A percentile compares a stretch with the other conserved stretches of the same genome.
phyloP scores from a whole-genome alignment of 1,140 invertebrate species.

The Trichonephila clavipes region DNA sequence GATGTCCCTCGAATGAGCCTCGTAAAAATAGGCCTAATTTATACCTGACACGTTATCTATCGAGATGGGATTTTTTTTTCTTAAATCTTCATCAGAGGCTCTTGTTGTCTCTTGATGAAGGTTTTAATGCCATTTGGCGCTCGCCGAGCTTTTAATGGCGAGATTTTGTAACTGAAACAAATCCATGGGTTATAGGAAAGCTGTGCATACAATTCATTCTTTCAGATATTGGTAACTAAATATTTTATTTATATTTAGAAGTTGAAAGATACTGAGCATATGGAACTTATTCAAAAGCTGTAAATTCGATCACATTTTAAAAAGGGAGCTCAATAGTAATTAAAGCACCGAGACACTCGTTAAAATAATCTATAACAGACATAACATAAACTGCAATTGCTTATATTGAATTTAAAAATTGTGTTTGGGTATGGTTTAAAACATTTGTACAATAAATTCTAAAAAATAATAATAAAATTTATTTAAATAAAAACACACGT shows the following conservation, averaged over 20 bases:
- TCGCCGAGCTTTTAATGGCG: slow-evolving; percentile 38
- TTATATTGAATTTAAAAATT: too few species aligned
- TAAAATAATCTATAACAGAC: too few species aligned
- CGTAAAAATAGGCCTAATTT: slow-evolving; percentile 76
- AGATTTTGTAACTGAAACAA: slow-evolving; percentile 30
- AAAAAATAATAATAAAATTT: too few species aligned
- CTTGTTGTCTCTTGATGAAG: slow-evolving; percentile 54
- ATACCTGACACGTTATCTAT: slow-evolving; percentile 75
- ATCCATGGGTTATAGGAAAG: background rate
- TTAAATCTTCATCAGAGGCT: slow-evolving; percentile 42
- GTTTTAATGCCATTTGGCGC: slow-evolving; percentile 59
- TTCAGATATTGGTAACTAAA: background rate
- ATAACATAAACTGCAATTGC: too few species aligned
- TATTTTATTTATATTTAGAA: background rate
- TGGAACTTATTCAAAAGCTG: background rate
- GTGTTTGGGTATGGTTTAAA: too few species aligned
- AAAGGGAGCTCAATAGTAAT: too few species aligned
- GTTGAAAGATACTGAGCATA: background rate
- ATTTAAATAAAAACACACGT: too few species aligned
- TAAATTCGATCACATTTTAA: too few species aligned
- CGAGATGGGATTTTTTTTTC: slow-evolving; percentile 58
- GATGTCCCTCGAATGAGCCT: slow-evolving; percentile 72
- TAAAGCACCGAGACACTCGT: too few species aligned
- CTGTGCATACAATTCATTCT: background rate
- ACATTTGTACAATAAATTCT: too few species aligned